Evolutionary conservation across 1,140 invertebrate species (phyloP).

Genomic region (Drosophila eugracilis): DNA sequence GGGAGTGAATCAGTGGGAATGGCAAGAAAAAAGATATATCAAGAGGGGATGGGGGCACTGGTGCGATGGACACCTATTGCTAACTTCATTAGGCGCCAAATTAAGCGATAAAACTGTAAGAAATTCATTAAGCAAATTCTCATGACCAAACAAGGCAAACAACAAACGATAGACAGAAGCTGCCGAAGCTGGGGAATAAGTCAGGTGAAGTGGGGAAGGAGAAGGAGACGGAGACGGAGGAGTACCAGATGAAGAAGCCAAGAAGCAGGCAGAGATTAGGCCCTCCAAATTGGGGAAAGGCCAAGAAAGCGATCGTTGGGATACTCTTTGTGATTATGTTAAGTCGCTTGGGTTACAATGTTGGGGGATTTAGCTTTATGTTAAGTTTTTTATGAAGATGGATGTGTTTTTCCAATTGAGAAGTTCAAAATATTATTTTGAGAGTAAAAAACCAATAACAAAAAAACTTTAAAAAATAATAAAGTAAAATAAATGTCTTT

Average conservation of each 20-base stretch:
- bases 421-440: background rate
- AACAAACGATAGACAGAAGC: constrained; percentile 36
- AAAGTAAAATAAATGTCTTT: background rate
- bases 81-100: constrained; percentile 76
- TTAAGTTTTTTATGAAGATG: too few species aligned
- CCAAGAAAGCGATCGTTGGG: background rate
- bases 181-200: background rate
- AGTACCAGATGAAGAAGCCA: constrained; percentile 36
- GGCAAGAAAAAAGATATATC: background rate
- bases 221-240: background rate
- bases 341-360: too few species aligned
- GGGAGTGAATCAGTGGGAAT: constrained; percentile 37
- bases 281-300: constrained; percentile 35
- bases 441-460: background rate
- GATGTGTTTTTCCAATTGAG: too few species aligned
- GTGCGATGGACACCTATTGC: constrained; percentile 44
- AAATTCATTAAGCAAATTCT: constrained; percentile 80
- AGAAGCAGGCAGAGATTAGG: constrained; percentile 39
- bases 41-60: too few species aligned
- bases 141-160: constrained; percentile 59
- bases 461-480: background rate
- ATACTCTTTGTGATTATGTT: constrained; percentile 1
- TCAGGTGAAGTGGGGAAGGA: background rate
- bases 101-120: constrained; percentile 75
- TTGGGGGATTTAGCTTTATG: too few species aligned